Evolutionary conservation across 2,113 vertebrate species (phyloP).

Genomic region (Bolborhynchus lineola): DNA sequence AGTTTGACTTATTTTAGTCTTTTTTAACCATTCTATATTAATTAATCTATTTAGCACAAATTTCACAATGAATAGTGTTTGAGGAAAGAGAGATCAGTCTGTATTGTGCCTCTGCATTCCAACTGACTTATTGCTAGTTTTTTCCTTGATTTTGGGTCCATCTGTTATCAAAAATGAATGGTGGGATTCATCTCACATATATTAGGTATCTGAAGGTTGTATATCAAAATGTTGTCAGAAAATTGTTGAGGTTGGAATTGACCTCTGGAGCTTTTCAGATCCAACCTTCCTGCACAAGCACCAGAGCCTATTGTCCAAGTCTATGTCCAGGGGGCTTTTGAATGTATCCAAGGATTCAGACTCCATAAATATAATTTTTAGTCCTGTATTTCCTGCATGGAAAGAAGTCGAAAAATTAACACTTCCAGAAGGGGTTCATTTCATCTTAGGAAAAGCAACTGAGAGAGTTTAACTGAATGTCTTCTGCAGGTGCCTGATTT

Average conservation of each 20-base stretch:
- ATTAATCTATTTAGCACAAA: not conserved
- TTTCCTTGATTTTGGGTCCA: not conserved
- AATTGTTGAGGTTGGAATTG: not conserved
- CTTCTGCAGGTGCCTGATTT: not conserved
- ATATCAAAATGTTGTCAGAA: not conserved
- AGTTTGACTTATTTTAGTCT: not conserved
- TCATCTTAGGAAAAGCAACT: not conserved
- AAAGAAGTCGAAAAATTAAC: not conserved
- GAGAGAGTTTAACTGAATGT: not conserved
- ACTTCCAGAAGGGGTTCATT: not conserved
- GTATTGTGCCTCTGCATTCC: not conserved
- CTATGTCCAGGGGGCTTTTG: not conserved
- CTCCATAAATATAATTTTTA: not conserved
- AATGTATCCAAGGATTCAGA: not conserved
- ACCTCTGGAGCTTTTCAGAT: not conserved
- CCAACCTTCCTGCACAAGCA: not conserved
- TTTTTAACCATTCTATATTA: not conserved
- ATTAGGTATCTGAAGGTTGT: not conserved
- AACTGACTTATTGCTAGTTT: not conserved
- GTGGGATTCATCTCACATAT: not conserved
- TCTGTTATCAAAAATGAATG: not conserved
- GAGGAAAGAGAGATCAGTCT: not conserved
- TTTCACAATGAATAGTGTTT: not conserved
- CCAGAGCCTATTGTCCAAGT: fast-evolving
- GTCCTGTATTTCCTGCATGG: not conserved